Evolutionary conservation across 2,797 vertebrate species (phyloP).

Genomic region (Notolabrus celidotus): DNA sequence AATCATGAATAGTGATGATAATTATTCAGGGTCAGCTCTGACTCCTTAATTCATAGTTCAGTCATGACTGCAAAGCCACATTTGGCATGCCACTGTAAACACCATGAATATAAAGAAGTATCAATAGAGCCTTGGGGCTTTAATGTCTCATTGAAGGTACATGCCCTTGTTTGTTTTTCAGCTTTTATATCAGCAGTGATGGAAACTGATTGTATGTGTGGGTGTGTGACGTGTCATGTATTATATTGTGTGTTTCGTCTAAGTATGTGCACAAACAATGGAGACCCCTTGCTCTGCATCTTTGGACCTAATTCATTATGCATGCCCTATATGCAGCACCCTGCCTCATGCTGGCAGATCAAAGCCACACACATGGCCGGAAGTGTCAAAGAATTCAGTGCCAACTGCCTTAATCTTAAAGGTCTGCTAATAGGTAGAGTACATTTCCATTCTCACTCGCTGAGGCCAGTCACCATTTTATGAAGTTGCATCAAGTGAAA

Average conservation of each 20-base stretch:
- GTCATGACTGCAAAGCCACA: background rate
- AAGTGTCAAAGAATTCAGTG: constrained; percentile 49
- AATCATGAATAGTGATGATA: too few species aligned
- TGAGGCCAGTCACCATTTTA: background rate
- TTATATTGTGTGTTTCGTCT: background rate
- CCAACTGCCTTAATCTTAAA: constrained; percentile 17
- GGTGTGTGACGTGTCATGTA: background rate
- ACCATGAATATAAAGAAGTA: constrained; percentile 30
- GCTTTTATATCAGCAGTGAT: background rate
- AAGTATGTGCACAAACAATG: constrained; percentile 13
- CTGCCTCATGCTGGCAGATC: constrained; percentile 22
- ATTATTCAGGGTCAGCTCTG: too few species aligned
- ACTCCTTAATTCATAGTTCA: too few species aligned
- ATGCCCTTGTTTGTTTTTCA: background rate
- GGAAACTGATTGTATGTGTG: constrained; percentile 3
- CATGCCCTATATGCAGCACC: constrained; percentile 20
- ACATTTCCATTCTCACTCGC: constrained; percentile 9
- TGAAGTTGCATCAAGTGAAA: constrained; percentile 37
- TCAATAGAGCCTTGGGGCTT: background rate
- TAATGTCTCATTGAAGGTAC: background rate
- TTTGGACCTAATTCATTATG: constrained; percentile 32
- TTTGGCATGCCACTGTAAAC: constrained; percentile 4
- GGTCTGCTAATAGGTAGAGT: background rate
- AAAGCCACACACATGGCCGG: constrained; percentile 37
- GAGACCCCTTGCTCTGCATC: background rate